Conservation (phyloP, 2,113 vertebrate genomes). For the Cervus canadensis region DNA sequence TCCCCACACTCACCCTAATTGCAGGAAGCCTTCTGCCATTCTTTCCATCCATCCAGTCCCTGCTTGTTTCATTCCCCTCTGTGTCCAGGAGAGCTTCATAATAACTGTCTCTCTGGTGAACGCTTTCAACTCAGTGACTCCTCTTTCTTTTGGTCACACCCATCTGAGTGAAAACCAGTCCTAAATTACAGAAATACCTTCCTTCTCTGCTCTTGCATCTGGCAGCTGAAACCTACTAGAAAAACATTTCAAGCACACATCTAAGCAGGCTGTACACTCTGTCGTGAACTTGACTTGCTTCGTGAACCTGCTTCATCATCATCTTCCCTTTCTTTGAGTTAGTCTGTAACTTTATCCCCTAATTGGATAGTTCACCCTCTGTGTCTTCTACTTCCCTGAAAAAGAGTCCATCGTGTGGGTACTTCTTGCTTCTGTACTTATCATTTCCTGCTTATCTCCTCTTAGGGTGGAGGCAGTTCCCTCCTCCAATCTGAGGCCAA, state of each 20-base stretch:
- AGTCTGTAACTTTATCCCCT: background rate
- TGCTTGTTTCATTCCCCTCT: background rate
- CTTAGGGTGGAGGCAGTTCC: background rate
- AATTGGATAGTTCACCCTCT: background rate
- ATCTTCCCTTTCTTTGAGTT: background rate
- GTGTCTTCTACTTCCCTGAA: background rate
- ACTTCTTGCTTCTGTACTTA: background rate
- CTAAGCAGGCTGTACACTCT: background rate
- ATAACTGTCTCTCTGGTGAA: background rate
- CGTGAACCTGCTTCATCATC: background rate
- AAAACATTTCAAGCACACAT: background rate
- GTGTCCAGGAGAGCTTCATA: background rate
- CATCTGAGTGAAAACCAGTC: background rate
- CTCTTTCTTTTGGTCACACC: background rate
- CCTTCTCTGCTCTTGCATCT: background rate
- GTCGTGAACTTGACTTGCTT: background rate
- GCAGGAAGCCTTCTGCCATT: background rate
- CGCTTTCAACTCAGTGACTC: background rate
- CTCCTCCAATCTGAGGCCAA: background rate
- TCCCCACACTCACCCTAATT: background rate
- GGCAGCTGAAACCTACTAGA: background rate
- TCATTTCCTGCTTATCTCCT: background rate
- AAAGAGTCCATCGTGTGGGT: background rate
- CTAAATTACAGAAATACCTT: background rate
- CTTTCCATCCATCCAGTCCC: background rate